Base-by-base conservation (phyloP, 2,113 vertebrate genomes). In the Lutjanus erythropterus region DNA sequence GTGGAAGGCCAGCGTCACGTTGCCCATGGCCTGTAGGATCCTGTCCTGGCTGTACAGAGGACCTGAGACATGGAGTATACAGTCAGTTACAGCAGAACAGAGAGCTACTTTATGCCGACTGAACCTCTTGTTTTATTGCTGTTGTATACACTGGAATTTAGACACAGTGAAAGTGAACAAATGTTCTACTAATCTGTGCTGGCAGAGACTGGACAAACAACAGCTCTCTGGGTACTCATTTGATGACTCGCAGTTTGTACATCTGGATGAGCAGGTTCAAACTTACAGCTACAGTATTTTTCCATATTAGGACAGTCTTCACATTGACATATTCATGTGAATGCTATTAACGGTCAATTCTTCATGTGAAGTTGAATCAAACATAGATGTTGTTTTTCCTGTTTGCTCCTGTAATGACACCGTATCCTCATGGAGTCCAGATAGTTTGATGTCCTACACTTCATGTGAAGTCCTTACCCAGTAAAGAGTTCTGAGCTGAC, bases 1-100 rank as follows among this genome's bases (percentile, higher is more conserved):
- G 86, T 99, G 97, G 16, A 99, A 96, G 47, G 98, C 98, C 92
- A 99, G 86, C 0, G 98, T 96, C 84, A 99, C 98, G 46, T 99
- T 99, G 19, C 97, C 97, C 98, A 99, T 99, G 47, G 98, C 98
- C 94, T 99, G 98, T 25, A 99, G 94, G 90, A 99, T 99, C 70
- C 98, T 94, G 86, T 99, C 98, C 95, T 99, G 98, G 85, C 96
- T 93, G 89, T 98, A 97, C 31, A 99, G 90, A 25, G 97, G 95
- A 37, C 97, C 98, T 99, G 89, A 81, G 4, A 47, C 87, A 42
- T 0, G 56, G 21, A 53, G 16, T 16, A 59, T 15, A 70, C 53
- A 62, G 9, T 67, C 12, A 49, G n/a, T 27, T 55, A 23, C 1
- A 60, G 35, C 37, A 42, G 5, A 27, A 11, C 3, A 31, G 10